Conservation (phyloP, 1,140 invertebrate species). For the Cryptotermes secundus region DNA sequence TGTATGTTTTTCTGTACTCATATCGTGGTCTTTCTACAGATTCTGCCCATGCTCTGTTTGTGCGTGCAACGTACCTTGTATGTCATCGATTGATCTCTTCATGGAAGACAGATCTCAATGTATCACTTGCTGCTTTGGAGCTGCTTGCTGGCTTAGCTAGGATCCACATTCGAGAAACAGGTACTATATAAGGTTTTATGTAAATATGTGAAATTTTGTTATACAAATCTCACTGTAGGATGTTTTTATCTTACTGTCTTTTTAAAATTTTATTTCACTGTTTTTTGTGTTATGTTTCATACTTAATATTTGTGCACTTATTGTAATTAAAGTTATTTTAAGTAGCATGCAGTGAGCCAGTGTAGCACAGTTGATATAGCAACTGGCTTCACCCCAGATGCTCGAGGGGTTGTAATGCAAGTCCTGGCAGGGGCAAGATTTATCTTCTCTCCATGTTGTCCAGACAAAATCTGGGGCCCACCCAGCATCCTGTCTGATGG, state of each 20-base stretch:
- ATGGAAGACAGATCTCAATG: slow-evolving; percentile 94
- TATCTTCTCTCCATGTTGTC: no score
- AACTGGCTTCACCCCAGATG: no score
- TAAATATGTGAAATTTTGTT: not conserved
- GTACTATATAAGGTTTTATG: slow-evolving; percentile 49
- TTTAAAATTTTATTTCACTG: not conserved
- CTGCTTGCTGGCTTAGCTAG: slow-evolving; percentile 85
- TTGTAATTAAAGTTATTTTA: no score
- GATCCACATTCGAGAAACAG: slow-evolving; percentile 80
- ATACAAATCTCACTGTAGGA: not conserved
- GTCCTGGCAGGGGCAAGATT: no score
- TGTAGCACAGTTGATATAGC: no score
- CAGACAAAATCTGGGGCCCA: no score
- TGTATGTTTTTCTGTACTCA: not conserved
- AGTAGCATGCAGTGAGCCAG: no score
- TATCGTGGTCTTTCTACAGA: slow-evolving; percentile 52
- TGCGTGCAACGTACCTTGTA: slow-evolving; percentile 87
- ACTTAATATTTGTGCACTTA: no score
- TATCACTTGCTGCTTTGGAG: slow-evolving; percentile 91
- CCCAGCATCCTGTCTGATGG: no score
- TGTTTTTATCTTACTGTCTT: not conserved
- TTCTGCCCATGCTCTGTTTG: slow-evolving; percentile 83
- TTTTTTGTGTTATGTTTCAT: no score
- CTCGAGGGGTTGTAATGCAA: no score
- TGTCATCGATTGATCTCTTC: slow-evolving; percentile 92